phyloP scores from a whole-genome alignment of 2,113 vertebrate species.

The Corythornis madagascariensis region DNA sequence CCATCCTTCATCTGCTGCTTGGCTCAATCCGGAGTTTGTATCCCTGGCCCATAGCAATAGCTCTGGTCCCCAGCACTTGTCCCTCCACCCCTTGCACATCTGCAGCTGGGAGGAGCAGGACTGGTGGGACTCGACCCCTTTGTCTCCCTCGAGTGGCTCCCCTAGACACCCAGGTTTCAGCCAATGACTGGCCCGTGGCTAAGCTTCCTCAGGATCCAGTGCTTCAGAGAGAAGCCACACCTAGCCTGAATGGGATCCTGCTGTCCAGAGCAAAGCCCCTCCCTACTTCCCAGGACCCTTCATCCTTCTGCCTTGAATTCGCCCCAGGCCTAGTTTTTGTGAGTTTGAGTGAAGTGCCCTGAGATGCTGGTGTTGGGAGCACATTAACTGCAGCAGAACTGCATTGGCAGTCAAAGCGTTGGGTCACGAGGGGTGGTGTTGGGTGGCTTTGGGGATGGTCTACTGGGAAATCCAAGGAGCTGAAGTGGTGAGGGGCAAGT shows the following conservation, averaged over 20 bases:
- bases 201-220: background rate
- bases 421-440: background rate
- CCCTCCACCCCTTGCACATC: rapidly evolving
- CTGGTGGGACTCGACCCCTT: rapidly evolving
- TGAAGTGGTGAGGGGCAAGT: rapidly evolving
- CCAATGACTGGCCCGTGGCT: rapidly evolving
- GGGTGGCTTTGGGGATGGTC: background rate
- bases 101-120: rapidly evolving
- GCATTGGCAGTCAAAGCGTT: background rate
- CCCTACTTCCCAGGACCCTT: background rate
- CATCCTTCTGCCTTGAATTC: background rate
- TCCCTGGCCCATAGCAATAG: background rate
- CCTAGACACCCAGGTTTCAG: rapidly evolving
- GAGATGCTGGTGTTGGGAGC: rapidly evolving
- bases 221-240: background rate
- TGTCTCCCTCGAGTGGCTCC: background rate
- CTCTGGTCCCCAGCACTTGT: background rate
- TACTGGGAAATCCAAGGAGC: background rate
- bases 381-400: background rate
- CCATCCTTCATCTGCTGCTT: no score
- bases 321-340: no score
- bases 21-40: rapidly evolving
- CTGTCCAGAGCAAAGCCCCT: background rate
- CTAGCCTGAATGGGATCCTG: rapidly evolving
- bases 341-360: rapidly evolving